phyloP scores from a whole-genome alignment of 2,797 vertebrate species.

The Podargus strigoides region DNA sequence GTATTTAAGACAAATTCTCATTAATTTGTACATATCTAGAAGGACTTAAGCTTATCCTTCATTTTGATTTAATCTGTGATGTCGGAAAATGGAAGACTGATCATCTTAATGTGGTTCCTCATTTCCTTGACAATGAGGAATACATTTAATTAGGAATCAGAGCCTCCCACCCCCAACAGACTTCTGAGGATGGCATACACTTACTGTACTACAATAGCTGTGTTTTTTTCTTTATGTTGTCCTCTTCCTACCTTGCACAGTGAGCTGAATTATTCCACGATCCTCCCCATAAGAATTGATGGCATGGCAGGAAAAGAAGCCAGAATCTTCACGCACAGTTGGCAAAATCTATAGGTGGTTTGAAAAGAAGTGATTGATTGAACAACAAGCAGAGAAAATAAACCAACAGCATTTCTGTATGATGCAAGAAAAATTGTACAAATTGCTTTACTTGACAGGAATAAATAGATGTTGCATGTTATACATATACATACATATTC shows the following conservation, averaged over 20 bases:
- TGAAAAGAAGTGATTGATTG: constrained; percentile 42
- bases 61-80: neutral
- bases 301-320: constrained; percentile 98
- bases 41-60: neutral
- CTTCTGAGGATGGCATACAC: neutral
- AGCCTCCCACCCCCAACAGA: neutral
- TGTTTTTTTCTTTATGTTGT: neutral
- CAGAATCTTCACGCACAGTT: constrained; percentile 95
- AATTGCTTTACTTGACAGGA: neutral
- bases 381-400: neutral
- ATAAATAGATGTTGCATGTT: neutral
- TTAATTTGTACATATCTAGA: neutral
- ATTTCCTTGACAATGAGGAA: neutral
- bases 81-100: neutral
- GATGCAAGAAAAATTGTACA: neutral
- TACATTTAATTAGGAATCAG: neutral
- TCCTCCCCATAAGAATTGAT: constrained; percentile 99
- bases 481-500: neutral
- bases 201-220: neutral
- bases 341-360: constrained; percentile 86
- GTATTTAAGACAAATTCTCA: neutral
- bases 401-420: neutral
- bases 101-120: neutral
- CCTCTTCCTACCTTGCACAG: constrained; percentile 89
- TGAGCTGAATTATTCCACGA: constrained; percentile 97